Evolutionary conservation across 2,888 invertebrate species (phyloP), one percentile per base, ranked within the genome.

Genomic region (Zygothrica quintamaculata): DNA sequence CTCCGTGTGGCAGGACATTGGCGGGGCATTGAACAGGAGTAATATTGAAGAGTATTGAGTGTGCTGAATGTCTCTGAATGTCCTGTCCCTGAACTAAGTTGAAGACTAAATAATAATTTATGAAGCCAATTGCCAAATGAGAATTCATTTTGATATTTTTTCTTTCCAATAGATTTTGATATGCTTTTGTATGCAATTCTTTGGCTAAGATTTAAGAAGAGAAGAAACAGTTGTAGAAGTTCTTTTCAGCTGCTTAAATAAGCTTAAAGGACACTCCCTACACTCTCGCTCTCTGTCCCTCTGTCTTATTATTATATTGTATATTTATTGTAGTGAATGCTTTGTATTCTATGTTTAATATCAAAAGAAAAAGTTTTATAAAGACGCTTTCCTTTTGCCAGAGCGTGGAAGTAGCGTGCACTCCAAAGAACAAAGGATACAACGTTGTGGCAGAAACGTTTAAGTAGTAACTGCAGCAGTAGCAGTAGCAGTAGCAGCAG

Each of bases 91-190:
- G 62, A 74, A 80, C 77, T 77, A 81, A 77, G 77, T 71, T 65
- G 58, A 66, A 64, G 40, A 56, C 48, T 62, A 61, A 66, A 66
- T 77, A 66, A 66, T 77, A 77, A 77, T 77, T 77, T 77, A 80
- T 80, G 70, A 71, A 71, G 65, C 67, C 81, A 77, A 77, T 77
- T 77, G 67, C 59, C 55, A 68, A 76, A 76, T 79, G 77, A 48
- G 68, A 68, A 58, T 70, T 55, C 53, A 11, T 16, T 42, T 52
- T 46, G 37, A 7, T n/a, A 7, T 2, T n/a, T 2, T 31, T n/a
- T n/a, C n/a, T n/a, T n/a, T n/a, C n/a, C n/a, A n/a, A n/a, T n/a
- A n/a, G n/a, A n/a, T n/a, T n/a, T n/a, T n/a, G n/a, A n/a, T n/a
- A n/a, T n/a, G n/a, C n/a, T n/a, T n/a, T n/a, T n/a, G n/a, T n/a